These are phyloP conservation scores for Gymnoscopelus braueri DNA, from an alignment of 2,797 vertebrate species.

Conservation along the genomic window DNA sequence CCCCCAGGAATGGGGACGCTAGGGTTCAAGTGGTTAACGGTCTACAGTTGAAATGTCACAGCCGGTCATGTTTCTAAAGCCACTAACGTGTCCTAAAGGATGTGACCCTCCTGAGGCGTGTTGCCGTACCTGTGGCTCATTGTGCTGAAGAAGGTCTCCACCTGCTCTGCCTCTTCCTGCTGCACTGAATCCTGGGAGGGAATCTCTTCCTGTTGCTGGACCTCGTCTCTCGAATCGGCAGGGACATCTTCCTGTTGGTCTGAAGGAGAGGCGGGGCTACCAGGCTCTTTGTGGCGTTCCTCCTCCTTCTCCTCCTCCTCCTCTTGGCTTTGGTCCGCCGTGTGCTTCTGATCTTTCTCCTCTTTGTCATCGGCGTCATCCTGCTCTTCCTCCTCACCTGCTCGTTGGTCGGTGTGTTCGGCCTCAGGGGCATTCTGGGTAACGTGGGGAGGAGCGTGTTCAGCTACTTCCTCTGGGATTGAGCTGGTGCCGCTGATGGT, in stretches of 20 bases:
- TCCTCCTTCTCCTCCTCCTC: background rate
- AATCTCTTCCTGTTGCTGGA: constrained; percentile 21
- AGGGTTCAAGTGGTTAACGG: background rate
- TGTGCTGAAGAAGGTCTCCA: constrained; percentile 97
- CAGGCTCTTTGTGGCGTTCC: constrained; percentile 28
- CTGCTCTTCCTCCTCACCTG: constrained; percentile 45
- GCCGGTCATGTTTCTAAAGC: constrained; percentile 18
- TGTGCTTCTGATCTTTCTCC: constrained; percentile 48
- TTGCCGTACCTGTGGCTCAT: constrained; percentile 94
- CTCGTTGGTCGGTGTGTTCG: constrained; percentile 52
- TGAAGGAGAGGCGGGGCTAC: constrained; percentile 15
- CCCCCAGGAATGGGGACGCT: no score
- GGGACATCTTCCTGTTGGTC: constrained; percentile 44
- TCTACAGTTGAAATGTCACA: constrained; percentile 43
- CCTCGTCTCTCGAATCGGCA: constrained; percentile 41
- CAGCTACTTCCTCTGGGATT: constrained; percentile 48
- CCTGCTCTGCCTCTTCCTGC: constrained; percentile 55
- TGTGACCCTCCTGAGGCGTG: constrained; percentile 70
- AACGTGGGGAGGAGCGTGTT: constrained; percentile 38
- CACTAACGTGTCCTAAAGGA: constrained; percentile 50
- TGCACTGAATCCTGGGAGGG: constrained; percentile 43
- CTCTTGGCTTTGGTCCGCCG: constrained; percentile 55
- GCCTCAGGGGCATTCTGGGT: constrained; percentile 53
- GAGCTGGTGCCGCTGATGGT: constrained; percentile 29
- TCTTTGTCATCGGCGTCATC: constrained; percentile 34